Percentiles rank a stretch among this genome's conserved stretches.
Conservation (phyloP, 2,113 vertebrate species). For the Macquaria australasica region DNA sequence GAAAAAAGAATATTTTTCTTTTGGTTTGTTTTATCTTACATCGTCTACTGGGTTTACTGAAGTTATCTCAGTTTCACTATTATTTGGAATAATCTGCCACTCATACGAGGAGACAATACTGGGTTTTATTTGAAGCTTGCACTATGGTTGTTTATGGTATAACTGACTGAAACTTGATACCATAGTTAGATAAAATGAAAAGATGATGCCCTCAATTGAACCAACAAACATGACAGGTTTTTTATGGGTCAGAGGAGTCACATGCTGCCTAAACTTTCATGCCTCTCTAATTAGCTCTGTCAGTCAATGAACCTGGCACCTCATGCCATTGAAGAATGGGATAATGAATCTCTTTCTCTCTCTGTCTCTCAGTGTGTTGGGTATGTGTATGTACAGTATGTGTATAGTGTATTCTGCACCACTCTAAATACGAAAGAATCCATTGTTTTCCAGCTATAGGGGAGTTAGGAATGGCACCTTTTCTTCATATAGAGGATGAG, state of each 20-base stretch:
- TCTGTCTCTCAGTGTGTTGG: conserved; percentile 9
- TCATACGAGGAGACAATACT: conserved; percentile 11
- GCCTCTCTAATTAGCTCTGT: conserved; percentile 72
- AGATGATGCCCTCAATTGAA: conserved; percentile 55
- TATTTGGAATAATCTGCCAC: conserved; percentile 32
- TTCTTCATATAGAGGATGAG: conserved; percentile 21
- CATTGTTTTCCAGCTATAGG: conserved; percentile 5
- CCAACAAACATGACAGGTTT: conserved; percentile 53
- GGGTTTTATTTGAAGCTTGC: conserved; percentile 30
- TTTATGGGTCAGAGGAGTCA: conserved; percentile 64
- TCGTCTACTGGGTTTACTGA: neutral
- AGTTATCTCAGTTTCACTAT: conserved; percentile 36
- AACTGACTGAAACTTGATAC: conserved; percentile 37
- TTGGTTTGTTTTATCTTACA: conserved; percentile 22
- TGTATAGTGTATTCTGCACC: conserved; percentile 29
- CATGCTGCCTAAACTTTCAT: conserved; percentile 64
- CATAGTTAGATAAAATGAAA: conserved; percentile 43
- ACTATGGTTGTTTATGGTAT: conserved; percentile 29
- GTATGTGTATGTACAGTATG: neutral
- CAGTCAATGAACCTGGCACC: conserved; percentile 69
- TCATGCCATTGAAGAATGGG: conserved; percentile 67
- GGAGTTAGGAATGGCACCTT: conserved; percentile 9
- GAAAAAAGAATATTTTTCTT: neutral
- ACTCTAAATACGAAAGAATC: conserved; percentile 11
- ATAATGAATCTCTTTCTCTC: conserved; percentile 58